phyloP scores from a whole-genome alignment of 2,797 vertebrate species.

The Taeniopygia guttata region DNA sequence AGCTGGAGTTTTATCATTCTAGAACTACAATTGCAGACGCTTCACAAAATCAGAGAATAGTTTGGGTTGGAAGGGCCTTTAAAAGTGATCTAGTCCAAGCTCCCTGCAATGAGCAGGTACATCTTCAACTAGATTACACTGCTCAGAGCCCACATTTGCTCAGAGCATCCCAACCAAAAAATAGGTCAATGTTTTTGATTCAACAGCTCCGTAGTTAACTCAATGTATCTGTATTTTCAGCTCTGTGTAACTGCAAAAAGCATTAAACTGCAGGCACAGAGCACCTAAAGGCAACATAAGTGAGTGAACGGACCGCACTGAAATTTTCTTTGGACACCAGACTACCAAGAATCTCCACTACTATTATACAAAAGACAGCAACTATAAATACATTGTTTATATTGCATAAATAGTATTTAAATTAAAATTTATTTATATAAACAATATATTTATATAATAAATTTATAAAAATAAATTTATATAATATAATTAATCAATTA shows the following conservation, averaged over 20 bases:
- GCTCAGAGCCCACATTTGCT: neutral
- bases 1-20: neutral
- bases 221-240: neutral
- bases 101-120: neutral
- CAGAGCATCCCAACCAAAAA: neutral
- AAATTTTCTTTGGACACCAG: neutral
- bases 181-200: neutral
- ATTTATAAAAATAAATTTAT: no score
- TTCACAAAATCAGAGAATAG: neutral
- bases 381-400: neutral
- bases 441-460: no score
- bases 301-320: accelerated
- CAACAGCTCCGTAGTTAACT: neutral
- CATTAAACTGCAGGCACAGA: neutral
- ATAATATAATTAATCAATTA: no score
- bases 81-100: neutral
- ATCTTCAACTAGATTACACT: neutral
- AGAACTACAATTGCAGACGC: neutral
- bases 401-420: no score
- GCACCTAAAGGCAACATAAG: neutral
- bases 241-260: neutral
- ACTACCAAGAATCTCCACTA: neutral
- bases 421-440: no score
- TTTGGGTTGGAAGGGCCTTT: neutral
- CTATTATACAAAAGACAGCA: neutral